Evolutionary conservation across 2,888 invertebrate species (phyloP).

Genomic region (Apamea anceps): DNA sequence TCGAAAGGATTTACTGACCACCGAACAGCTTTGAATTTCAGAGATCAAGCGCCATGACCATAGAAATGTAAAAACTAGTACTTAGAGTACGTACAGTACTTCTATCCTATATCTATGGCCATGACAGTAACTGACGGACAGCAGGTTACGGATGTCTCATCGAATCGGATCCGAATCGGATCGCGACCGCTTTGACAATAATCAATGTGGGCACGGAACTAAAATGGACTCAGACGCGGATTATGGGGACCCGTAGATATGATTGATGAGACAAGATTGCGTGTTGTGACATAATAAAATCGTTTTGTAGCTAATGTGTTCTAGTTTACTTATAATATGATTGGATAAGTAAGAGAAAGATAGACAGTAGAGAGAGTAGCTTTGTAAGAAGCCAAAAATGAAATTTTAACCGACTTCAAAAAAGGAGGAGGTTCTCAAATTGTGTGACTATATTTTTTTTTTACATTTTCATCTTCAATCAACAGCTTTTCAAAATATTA

Average conservation of each 20-base stretch:
- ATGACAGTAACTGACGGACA: constrained; percentile 52
- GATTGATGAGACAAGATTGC: constrained; percentile 22
- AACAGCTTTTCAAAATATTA: too few relatives aligned
- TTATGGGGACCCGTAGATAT: constrained; percentile 25
- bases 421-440: too few relatives aligned
- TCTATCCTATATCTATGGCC: too few relatives aligned
- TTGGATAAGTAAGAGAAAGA: not conserved
- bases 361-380: not conserved
- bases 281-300: constrained; percentile 25
- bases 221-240: constrained; percentile 48
- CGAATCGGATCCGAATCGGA: constrained; percentile 47
- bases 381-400: not conserved
- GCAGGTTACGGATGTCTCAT: constrained; percentile 59
- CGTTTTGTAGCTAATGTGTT: constrained; percentile 6
- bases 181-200: constrained; percentile 52
- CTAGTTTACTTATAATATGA: not conserved
- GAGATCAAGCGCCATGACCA: constrained; percentile 31
- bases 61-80: too few relatives aligned
- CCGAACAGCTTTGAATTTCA: constrained; percentile 35
- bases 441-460: too few relatives aligned
- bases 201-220: constrained; percentile 36
- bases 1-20: constrained; percentile 14
- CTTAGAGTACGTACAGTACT: too few relatives aligned
- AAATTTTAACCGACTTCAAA: not conserved
- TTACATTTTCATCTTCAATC: too few relatives aligned